A percentile compares a stretch with the other conserved stretches of the same genome.
Conservation (phyloP, 2,113 vertebrate genomes). For the Microcebus jonahi region DNA sequence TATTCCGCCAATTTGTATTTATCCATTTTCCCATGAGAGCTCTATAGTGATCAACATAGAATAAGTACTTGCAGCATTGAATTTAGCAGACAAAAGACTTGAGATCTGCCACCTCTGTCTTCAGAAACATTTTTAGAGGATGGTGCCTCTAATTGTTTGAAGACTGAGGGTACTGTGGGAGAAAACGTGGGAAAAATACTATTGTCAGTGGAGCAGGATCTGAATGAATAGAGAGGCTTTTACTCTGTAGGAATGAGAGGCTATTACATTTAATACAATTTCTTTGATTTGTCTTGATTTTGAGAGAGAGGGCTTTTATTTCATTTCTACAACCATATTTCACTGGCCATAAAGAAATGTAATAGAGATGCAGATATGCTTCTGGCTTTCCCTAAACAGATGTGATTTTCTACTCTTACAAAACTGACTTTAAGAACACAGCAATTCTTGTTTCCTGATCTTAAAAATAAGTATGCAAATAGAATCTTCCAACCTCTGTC, state of each 20-base stretch:
- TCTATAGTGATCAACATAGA: not conserved
- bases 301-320: not conserved
- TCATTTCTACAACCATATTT: slow-evolving; percentile 48
- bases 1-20: not conserved
- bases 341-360: slow-evolving; percentile 30
- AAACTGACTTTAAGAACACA: slow-evolving; percentile 62
- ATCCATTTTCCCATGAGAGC: not conserved
- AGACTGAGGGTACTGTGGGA: not conserved
- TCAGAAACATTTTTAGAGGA: slow-evolving; percentile 19
- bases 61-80: slow-evolving; percentile 21
- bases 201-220: not conserved
- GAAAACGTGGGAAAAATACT: not conserved
- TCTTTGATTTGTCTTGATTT: slow-evolving; percentile 44
- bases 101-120: not conserved
- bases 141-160: not conserved
- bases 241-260: not conserved
- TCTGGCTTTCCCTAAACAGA: slow-evolving; percentile 7
- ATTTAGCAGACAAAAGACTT: not conserved
- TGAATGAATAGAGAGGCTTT: not conserved
- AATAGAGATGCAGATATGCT: not conserved
- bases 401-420: slow-evolving; percentile 37
- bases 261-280: not conserved
- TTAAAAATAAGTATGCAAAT: slow-evolving; percentile 60
- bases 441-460: slow-evolving; percentile 43
- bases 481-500: slow-evolving; percentile 11